A percentile compares a stretch with the other conserved stretches of the same genome.
These are phyloP conservation scores for Unio delphinus DNA, from an alignment of 2,888 invertebrate genomes.

Conservation along the genomic window DNA sequence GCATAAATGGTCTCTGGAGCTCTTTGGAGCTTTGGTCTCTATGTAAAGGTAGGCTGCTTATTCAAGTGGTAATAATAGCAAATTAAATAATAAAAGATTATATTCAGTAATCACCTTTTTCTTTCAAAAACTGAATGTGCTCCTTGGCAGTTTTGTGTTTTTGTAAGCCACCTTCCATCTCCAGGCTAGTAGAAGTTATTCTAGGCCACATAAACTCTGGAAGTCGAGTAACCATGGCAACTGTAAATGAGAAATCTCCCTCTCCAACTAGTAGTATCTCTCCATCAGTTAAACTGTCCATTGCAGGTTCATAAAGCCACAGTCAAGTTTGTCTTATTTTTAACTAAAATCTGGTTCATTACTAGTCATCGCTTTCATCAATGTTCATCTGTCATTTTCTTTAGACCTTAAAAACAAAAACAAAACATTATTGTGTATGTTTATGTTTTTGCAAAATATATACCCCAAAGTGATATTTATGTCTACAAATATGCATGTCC, in stretches of 20 bases:
- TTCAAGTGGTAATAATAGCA: not conserved
- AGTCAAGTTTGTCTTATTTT: no score
- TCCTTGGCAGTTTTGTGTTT: constrained; percentile 56
- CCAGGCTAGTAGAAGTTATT: constrained; percentile 72
- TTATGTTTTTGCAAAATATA: no score
- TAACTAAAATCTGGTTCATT: no score
- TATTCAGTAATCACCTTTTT: constrained; percentile 39
- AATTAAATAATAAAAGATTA: not conserved
- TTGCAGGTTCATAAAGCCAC: not conserved
- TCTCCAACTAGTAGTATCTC: constrained; percentile 74
- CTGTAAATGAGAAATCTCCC: constrained; percentile 76
- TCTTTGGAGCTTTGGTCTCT: no score
- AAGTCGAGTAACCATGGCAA: constrained; percentile 63
- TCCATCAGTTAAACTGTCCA: constrained; percentile 26
- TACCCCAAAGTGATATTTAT: no score
- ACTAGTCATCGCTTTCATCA: no score
- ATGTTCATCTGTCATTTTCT: no score
- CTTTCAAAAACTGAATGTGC: constrained; percentile 47
- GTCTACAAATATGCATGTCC: no score
- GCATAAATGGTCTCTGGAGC: no score
- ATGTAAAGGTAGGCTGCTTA: not conserved
- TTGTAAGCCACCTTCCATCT: constrained; percentile 55
- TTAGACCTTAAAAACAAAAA: no score
- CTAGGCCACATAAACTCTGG: not conserved
- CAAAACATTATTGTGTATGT: no score